Conservation (phyloP, 2,797 vertebrate species). For the Calcarius lapponicus region DNA sequence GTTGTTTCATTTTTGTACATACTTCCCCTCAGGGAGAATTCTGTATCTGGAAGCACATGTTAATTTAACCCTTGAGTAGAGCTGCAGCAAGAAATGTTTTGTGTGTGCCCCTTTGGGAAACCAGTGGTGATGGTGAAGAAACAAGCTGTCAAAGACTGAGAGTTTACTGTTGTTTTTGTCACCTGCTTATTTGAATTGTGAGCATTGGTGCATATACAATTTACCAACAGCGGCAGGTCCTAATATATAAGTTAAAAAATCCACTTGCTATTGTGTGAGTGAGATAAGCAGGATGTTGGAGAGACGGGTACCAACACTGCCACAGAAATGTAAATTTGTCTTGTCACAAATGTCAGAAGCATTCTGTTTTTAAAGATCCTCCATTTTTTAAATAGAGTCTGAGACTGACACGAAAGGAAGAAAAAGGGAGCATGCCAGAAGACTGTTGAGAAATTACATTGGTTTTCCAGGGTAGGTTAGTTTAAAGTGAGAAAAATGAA, state of each 20-base stretch:
- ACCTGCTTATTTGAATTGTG: background rate
- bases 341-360: background rate
- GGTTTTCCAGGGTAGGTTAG: background rate
- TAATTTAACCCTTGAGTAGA: slow-evolving; percentile 40
- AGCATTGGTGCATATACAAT: background rate
- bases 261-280: background rate
- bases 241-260: background rate
- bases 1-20: slow-evolving; percentile 39
- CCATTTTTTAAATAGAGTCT: background rate
- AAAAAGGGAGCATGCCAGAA: background rate
- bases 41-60: slow-evolving; percentile 35
- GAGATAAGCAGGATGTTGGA: background rate
- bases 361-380: background rate
- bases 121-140: background rate
- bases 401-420: background rate
- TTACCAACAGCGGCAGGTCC: background rate
- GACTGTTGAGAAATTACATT: background rate
- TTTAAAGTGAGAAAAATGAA: background rate
- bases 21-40: slow-evolving; percentile 41
- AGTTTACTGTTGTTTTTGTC: background rate
- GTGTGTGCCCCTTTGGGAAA: slow-evolving; percentile 1
- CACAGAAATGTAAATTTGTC: background rate
- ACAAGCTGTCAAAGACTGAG: background rate
- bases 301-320: background rate
- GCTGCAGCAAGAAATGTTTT: background rate